Evolutionary conservation across 2,888 invertebrate genomes (phyloP).

Genomic region (Gibbula magus): DNA sequence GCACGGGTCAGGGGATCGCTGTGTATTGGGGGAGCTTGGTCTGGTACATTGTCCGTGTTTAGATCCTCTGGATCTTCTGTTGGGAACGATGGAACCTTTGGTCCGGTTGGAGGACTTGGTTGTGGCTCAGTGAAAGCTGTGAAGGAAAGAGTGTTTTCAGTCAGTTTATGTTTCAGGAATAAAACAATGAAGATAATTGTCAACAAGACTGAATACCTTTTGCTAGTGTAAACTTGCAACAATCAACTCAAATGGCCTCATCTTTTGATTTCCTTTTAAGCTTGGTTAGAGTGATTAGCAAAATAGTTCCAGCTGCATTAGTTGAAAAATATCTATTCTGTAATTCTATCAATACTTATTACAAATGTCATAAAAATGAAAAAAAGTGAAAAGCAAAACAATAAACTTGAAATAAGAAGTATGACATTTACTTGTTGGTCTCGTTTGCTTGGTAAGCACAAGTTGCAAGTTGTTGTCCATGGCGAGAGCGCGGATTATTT

Average conservation of each 20-base stretch:
- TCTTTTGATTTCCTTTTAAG: too few relatives aligned
- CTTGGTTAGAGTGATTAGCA: too few relatives aligned
- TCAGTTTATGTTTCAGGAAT: not conserved
- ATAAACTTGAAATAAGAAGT: too few relatives aligned
- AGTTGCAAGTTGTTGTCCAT: conserved; percentile 79
- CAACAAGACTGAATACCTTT: not conserved
- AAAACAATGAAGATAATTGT: not conserved
- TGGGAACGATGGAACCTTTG: not conserved
- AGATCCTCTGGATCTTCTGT: not conserved
- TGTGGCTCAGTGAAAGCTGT: not conserved
- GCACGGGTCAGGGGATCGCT: not conserved
- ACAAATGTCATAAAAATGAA: too few relatives aligned
- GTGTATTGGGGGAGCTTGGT: conserved; percentile 3
- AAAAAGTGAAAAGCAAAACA: too few relatives aligned
- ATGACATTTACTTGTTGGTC: conserved; percentile 46
- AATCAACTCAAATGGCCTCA: too few relatives aligned
- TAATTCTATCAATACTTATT: too few relatives aligned
- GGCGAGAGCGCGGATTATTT: conserved; percentile 80
- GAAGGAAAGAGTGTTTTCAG: not conserved
- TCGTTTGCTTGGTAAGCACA: conserved; percentile 54
- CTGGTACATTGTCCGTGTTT: not conserved
- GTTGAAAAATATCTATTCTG: too few relatives aligned
- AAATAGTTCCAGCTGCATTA: too few relatives aligned
- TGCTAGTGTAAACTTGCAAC: too few relatives aligned
- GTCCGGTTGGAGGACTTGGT: not conserved